These are phyloP conservation scores for Aphaenogaster rudis DNA, from an alignment of 1,140 invertebrate species.

Conservation along the genomic window DNA sequence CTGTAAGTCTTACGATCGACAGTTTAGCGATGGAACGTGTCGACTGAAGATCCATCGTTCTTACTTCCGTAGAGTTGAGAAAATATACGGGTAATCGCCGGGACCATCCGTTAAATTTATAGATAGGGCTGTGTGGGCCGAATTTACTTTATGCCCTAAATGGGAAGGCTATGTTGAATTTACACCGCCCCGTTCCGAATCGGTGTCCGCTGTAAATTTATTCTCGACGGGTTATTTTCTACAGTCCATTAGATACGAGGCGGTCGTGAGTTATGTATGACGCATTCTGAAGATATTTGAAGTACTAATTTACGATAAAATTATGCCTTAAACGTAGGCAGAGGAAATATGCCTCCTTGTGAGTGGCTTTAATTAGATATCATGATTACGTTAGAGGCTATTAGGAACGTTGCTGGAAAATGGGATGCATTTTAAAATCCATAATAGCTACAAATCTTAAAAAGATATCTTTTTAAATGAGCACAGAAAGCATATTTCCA, in stretches of 20 bases:
- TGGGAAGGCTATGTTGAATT: conserved; percentile 59
- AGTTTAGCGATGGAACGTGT: conserved; percentile 63
- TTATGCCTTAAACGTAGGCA: conserved; percentile 16
- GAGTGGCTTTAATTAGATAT: conserved; percentile 41
- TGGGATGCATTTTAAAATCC: conserved; percentile 3
- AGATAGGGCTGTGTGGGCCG: conserved; percentile 53
- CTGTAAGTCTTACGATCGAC: conserved; percentile 63
- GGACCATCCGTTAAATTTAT: conserved; percentile 55
- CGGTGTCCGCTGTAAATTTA: conserved; percentile 55
- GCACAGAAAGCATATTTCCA: neutral
- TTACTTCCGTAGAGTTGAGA: conserved; percentile 59
- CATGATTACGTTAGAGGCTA: neutral
- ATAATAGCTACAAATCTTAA: neutral
- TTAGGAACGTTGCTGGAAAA: conserved; percentile 4
- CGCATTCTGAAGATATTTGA: conserved; percentile 53
- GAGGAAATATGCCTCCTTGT: neutral
- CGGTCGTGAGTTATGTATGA: conserved; percentile 45
- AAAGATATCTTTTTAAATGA: neutral
- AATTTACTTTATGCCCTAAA: conserved; percentile 65
- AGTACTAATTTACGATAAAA: conserved; percentile 58
- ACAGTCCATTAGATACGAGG: conserved; percentile 54
- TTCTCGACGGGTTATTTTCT: conserved; percentile 60
- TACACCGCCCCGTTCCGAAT: conserved; percentile 46
- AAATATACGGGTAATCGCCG: conserved; percentile 59
- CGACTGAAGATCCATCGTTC: conserved; percentile 64